Percentiles rank a stretch among this genome's conserved stretches.
Evolutionary conservation across 2,888 invertebrate genomes (phyloP).

Genomic region (Aelia acuminata): DNA sequence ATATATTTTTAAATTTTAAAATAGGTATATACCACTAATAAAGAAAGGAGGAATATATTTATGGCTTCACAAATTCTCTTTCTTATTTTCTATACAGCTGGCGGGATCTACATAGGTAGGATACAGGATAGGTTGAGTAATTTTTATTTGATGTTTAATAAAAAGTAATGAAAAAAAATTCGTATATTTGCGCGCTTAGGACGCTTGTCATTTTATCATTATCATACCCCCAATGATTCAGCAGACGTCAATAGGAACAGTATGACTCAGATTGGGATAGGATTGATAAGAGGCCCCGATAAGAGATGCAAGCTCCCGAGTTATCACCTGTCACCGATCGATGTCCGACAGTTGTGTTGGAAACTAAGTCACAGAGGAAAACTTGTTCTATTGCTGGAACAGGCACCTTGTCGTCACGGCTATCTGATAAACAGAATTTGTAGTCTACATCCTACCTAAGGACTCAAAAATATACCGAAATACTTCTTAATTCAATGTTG

Average conservation of each 20-base stretch:
- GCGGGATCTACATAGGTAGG: too few relatives aligned
- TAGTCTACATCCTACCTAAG: not conserved
- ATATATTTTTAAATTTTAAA: too few relatives aligned
- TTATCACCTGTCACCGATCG: not conserved
- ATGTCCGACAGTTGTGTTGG: not conserved
- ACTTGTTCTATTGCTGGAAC: not conserved
- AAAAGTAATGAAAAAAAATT: too few relatives aligned
- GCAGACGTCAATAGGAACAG: not conserved
- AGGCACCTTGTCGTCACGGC: not conserved
- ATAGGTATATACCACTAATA: too few relatives aligned
- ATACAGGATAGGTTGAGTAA: too few relatives aligned
- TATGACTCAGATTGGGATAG: not conserved
- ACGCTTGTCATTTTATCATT: too few relatives aligned
- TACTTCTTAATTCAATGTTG: not conserved
- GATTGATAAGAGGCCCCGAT: not conserved
- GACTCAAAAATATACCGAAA: not conserved
- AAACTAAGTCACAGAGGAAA: not conserved
- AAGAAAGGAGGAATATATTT: too few relatives aligned
- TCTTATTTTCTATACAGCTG: too few relatives aligned
- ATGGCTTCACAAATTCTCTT: too few relatives aligned
- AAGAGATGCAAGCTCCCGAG: not conserved
- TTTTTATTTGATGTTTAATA: too few relatives aligned
- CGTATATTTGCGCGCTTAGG: too few relatives aligned
- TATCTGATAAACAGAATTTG: not conserved
- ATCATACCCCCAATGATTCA: not conserved